Percentiles rank a stretch among this genome's conserved stretches.
These are phyloP conservation scores for Isichthys henryi DNA, from an alignment of 2,113 vertebrate species.

Conservation along the genomic window DNA sequence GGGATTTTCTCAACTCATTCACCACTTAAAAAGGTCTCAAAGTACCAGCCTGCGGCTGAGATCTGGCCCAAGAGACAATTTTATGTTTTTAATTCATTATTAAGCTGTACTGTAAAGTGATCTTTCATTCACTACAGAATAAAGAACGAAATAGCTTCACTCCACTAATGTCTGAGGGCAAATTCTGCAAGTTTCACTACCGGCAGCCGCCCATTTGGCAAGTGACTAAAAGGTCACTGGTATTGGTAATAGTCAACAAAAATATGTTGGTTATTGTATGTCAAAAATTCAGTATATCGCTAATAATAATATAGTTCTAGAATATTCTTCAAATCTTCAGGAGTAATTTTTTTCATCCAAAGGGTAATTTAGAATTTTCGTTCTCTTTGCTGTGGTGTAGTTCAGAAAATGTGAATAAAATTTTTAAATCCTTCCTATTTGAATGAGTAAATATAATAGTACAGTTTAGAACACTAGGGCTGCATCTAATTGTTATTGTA, in stretches of 20 bases:
- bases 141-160: neutral
- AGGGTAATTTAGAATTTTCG: neutral
- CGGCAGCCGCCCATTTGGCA: too few relatives aligned
- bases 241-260: too few relatives aligned
- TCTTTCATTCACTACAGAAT: neutral
- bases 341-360: neutral
- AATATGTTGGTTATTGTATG: too few relatives aligned
- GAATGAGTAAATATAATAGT: neutral
- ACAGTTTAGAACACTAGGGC: neutral
- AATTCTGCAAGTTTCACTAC: too few relatives aligned
- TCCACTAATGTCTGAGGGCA: neutral
- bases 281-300: too few relatives aligned
- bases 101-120: neutral
- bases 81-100: neutral
- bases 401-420: too few relatives aligned
- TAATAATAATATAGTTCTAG: too few relatives aligned
- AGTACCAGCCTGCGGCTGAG: neutral
- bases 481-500: neutral
- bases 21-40: neutral
- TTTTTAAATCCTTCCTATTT: too few relatives aligned
- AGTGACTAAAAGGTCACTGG: too few relatives aligned
- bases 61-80: neutral
- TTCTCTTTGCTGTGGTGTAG: too few relatives aligned
- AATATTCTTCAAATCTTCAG: neutral
- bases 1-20: neutral